Conservation (phyloP, 2,113 vertebrate genomes). For the Oxygymnocypris stewartii region DNA sequence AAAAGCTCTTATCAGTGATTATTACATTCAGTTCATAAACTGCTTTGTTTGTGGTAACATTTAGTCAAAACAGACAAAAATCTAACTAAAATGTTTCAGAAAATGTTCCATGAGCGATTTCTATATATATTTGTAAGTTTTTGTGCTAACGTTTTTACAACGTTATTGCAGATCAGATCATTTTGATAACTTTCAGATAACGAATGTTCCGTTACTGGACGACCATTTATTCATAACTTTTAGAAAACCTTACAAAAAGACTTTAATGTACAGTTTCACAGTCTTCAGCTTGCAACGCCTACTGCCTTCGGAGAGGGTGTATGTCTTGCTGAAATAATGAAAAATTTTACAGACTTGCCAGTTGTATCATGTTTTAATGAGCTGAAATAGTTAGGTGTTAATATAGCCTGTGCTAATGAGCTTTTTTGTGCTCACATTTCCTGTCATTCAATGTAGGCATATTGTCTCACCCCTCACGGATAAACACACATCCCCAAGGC, state of each 20-base stretch:
- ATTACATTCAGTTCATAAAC: conserved; percentile 13
- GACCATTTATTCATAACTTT: too few species aligned
- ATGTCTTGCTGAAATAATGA: neutral
- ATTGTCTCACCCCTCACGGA: too few species aligned
- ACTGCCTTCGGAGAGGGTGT: neutral
- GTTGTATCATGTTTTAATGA: neutral
- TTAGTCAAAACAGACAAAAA: neutral
- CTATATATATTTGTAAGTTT: too few species aligned
- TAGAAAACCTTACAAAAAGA: too few species aligned
- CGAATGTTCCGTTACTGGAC: too few species aligned
- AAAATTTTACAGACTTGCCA: neutral
- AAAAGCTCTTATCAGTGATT: neutral
- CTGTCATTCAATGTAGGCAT: neutral
- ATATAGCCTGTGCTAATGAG: neutral
- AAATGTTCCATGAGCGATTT: too few species aligned
- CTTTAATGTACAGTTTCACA: neutral
- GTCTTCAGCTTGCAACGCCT: neutral
- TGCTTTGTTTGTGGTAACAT: neutral
- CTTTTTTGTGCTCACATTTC: neutral
- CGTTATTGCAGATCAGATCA: too few species aligned
- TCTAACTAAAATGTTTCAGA: too few species aligned
- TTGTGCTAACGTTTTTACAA: too few species aligned
- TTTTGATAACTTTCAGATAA: too few species aligned
- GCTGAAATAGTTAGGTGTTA: neutral
- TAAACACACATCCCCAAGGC: neutral